Percentiles rank a stretch among this genome's conserved stretches.
Conservation (phyloP, 35 echinoderm and acorn worm genomes). For the Ophiothrix spiculata region DNA sequence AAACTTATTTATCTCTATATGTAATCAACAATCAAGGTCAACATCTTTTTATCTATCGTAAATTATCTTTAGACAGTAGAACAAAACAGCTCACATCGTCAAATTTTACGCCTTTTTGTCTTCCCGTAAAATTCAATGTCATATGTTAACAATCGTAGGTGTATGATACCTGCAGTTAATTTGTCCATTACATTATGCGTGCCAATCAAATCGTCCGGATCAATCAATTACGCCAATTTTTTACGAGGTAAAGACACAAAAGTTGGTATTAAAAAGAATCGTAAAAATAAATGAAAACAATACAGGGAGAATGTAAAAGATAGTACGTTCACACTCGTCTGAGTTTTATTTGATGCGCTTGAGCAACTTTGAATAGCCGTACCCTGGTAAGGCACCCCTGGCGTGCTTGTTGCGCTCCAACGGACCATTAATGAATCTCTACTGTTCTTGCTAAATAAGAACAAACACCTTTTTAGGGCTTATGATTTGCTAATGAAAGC, state of each 20-base stretch:
- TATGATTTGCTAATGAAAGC: neutral
- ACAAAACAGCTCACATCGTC: too few relatives aligned
- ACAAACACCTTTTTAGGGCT: neutral
- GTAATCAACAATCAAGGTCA: too few relatives aligned
- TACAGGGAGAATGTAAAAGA: neutral
- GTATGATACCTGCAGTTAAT: too few relatives aligned
- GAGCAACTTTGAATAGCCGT: neutral
- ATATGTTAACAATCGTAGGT: too few relatives aligned
- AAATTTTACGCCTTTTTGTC: too few relatives aligned
- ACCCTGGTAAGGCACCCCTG: conserved; percentile 4
- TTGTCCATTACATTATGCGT: too few relatives aligned
- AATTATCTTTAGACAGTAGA: too few relatives aligned
- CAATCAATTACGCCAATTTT: neutral
- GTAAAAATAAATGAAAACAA: neutral
- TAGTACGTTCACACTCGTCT: neutral
- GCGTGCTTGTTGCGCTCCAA: neutral
- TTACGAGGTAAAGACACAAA: neutral
- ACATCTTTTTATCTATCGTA: too few relatives aligned
- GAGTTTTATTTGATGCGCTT: neutral
- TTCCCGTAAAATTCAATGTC: too few relatives aligned
- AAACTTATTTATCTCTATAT: too few relatives aligned
- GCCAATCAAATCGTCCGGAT: neutral
- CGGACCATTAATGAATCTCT: neutral
- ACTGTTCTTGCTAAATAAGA: neutral
- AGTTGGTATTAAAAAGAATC: too few relatives aligned